Evolutionary conservation across 2,888 invertebrate genomes (phyloP).

Genomic region (Tipula helvola): DNA sequence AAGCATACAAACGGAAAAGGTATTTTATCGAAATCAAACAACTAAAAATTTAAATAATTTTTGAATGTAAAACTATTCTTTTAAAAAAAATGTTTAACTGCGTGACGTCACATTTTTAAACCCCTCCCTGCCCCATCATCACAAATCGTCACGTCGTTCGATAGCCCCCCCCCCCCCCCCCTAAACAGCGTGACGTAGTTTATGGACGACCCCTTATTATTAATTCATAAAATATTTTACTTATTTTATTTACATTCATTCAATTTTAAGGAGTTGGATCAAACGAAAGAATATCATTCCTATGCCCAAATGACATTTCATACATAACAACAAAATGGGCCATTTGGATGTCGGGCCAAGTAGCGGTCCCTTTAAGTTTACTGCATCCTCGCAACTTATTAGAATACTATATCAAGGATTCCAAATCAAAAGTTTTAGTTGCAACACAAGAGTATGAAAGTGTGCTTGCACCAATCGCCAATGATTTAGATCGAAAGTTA

Average conservation of each 20-base stretch:
- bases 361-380: constrained; percentile 69
- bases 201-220: too few species aligned
- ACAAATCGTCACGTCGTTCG: too few species aligned
- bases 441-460: constrained; percentile 52
- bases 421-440: constrained; percentile 52
- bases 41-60: too few species aligned
- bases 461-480: constrained; percentile 44
- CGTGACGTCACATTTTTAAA: too few species aligned
- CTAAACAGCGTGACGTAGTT: too few species aligned
- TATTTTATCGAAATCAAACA: too few species aligned
- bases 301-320: constrained; percentile 68
- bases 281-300: constrained; percentile 54
- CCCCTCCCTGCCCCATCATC: too few species aligned
- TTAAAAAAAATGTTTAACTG: too few species aligned
- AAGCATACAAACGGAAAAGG: too few species aligned
- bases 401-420: constrained; percentile 64
- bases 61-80: too few species aligned
- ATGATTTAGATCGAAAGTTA: constrained; percentile 41
- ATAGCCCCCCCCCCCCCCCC: too few species aligned
- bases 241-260: constrained; percentile 5
- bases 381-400: constrained; percentile 59
- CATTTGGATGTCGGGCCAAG: constrained; percentile 80
- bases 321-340: constrained; percentile 77
- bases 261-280: constrained; percentile 40
- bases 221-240: neutral